A percentile compares a stretch with the other conserved stretches of the same genome.
Evolutionary conservation across 2,797 vertebrate genomes (phyloP).

Genomic region (Pseudochromis fuscus): DNA sequence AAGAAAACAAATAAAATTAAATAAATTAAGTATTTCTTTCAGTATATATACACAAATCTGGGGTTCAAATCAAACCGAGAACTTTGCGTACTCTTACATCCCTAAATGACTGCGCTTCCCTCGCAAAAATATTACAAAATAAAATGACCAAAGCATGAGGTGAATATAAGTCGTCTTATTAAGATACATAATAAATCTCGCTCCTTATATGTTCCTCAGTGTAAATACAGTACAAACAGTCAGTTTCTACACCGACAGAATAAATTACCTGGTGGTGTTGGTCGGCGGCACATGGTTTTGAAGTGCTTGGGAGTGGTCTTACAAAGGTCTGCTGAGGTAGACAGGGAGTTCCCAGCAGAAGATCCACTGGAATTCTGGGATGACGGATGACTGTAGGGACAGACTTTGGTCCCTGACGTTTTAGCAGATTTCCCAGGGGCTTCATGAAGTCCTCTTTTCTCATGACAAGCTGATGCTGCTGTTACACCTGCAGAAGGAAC

Average conservation of each 20-base stretch:
- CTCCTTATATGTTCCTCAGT: too few species aligned
- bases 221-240: too few species aligned
- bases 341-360: conserved; percentile 85
- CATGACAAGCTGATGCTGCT: conserved; percentile 81
- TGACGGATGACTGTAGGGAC: conserved; percentile 91
- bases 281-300: conserved; percentile 94
- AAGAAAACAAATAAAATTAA: too few species aligned
- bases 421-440: conserved; percentile 87
- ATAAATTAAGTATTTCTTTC: too few species aligned
- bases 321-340: conserved; percentile 94
- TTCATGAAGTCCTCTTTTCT: conserved; percentile 86
- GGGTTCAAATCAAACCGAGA: too few species aligned
- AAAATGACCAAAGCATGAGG: too few species aligned
- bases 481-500: conserved; percentile 70
- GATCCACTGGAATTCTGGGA: conserved; percentile 84
- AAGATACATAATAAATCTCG: too few species aligned
- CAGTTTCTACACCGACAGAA: not conserved
- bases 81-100: too few species aligned
- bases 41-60: too few species aligned
- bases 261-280: conserved; percentile 89
- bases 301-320: conserved; percentile 96
- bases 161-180: too few species aligned
- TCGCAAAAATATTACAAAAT: too few species aligned
- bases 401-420: conserved; percentile 87
- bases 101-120: too few species aligned